Conservation (phyloP, 2,888 invertebrate species). For the Onchidella celtica region DNA sequence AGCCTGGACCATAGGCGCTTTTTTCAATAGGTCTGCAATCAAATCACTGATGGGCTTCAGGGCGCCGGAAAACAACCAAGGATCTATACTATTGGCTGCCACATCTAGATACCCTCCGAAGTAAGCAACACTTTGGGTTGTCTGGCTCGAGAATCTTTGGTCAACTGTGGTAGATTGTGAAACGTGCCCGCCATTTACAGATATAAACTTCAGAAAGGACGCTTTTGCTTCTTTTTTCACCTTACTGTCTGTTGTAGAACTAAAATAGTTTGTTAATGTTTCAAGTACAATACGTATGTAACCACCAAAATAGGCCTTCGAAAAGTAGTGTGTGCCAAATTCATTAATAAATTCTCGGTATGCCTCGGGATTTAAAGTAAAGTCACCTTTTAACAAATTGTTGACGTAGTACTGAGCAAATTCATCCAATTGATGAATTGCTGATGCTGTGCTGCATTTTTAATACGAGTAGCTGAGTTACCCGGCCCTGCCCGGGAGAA, state of each 20-base stretch:
- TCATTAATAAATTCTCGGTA: conserved; percentile 39
- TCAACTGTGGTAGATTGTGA: conserved; percentile 2
- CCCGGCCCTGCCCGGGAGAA: too few species aligned
- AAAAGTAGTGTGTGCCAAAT: conserved; percentile 47
- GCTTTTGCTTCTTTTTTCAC: conserved; percentile 40
- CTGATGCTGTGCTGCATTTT: too few species aligned
- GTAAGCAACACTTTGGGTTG: conserved; percentile 27
- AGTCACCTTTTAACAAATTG: not conserved
- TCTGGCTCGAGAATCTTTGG: not conserved
- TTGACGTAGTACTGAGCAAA: conserved; percentile 19
- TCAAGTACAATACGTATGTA: conserved; percentile 30
- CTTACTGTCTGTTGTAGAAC: not conserved
- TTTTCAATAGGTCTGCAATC: conserved; percentile 39
- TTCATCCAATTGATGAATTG: conserved; percentile 21
- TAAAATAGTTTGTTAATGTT: conserved; percentile 34
- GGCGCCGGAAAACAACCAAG: conserved; percentile 51
- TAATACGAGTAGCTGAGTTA: too few species aligned
- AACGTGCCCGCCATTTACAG: conserved; percentile 33
- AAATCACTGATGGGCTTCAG: conserved; percentile 45
- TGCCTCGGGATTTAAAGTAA: conserved; percentile 3
- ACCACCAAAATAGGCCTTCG: conserved; percentile 47
- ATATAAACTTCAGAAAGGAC: conserved; percentile 37
- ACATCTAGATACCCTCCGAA: conserved; percentile 51
- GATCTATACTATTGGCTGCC: conserved; percentile 33
- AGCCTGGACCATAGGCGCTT: conserved; percentile 33